Evolutionary conservation across 2,888 invertebrate species (phyloP).

Genomic region (Netelia inedita): DNA sequence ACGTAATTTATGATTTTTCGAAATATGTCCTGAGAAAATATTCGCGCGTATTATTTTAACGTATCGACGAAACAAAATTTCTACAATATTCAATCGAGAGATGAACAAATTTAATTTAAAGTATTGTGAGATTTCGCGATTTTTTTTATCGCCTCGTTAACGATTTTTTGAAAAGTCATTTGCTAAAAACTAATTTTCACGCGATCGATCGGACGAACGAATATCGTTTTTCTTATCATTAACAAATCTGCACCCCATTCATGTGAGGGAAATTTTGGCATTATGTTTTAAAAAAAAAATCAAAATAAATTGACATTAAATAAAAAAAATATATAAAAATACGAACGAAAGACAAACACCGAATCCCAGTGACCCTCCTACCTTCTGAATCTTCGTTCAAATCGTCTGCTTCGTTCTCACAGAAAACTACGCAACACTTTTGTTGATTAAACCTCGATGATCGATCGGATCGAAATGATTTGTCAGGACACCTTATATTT

Average conservation of each 20-base stretch:
- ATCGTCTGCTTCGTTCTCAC: conserved; percentile 16
- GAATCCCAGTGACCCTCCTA: conserved; percentile 16
- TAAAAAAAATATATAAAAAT: background rate
- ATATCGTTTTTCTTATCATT: too few relatives aligned
- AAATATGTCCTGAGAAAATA: background rate
- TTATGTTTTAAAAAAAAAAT: too few relatives aligned
- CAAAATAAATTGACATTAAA: background rate
- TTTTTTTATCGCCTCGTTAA: too few relatives aligned
- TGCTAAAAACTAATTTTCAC: too few relatives aligned
- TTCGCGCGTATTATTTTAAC: background rate
- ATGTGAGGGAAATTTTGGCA: background rate
- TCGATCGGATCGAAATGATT: background rate
- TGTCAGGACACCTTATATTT: background rate
- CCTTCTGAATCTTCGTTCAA: conserved; percentile 36
- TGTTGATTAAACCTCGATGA: conserved; percentile 23
- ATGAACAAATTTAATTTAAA: background rate
- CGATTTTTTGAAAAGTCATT: too few relatives aligned
- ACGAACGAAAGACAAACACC: background rate
- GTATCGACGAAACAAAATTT: background rate
- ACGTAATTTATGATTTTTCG: background rate
- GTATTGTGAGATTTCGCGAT: too few relatives aligned
- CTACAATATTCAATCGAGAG: background rate
- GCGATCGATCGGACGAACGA: too few relatives aligned
- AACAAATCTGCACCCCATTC: too few relatives aligned
- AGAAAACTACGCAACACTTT: conserved; percentile 4